Base-by-base conservation (phyloP, 2,888 invertebrate species). In the Rhopalosiphum nymphaeae region DNA sequence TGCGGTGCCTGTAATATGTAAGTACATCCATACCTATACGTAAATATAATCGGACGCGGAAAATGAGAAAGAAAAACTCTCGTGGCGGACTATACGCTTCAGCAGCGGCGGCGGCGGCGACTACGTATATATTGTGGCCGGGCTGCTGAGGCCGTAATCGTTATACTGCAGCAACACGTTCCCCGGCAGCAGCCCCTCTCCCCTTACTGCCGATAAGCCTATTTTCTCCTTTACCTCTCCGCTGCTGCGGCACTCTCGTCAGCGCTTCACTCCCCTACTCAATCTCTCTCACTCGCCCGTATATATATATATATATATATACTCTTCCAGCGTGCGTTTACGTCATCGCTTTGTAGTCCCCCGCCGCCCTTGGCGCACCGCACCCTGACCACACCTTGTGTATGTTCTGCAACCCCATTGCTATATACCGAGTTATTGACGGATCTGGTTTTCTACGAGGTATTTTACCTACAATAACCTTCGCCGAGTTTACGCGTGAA, bases 151-250 rank as follows among this genome's bases (percentile, higher is more conserved):
- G 78, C 78, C 89, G 84, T 90, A 86, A 93, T 93, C 93, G 90
- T 93, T 93, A 93, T 90, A 90, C 53, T 57, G 90, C 90, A 93
- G 93, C 93, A 93, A 93, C 90, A 93, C 93, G 93, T 86, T 90
- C 49, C 78, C 90, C 26, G 26, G 85, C 57, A 21, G 29, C n/a
- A 3, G 44, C 26, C 84, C 7, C 29, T 11, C 42, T 46, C 26
- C n/a, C 46, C 26, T 56, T 29, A 29, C 53, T n/a, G 9, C 21
- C 61, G 9, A 36, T 21, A 78, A 21, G 78, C 78, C 78, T 78
- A 21, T 78, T 36, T 78, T 36, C 36, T 84, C 13, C 16, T 44
- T 26, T 84, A 26, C 56, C 85, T 9, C 53, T 25, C 36, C 78
- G 11, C 56, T 3, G 49, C 46, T 21, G 36, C 44, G 11, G 1